Evolutionary conservation across 2,888 invertebrate species (phyloP), one percentile per base, ranked within the genome.

Genomic region (Coleophora flavipennella): DNA sequence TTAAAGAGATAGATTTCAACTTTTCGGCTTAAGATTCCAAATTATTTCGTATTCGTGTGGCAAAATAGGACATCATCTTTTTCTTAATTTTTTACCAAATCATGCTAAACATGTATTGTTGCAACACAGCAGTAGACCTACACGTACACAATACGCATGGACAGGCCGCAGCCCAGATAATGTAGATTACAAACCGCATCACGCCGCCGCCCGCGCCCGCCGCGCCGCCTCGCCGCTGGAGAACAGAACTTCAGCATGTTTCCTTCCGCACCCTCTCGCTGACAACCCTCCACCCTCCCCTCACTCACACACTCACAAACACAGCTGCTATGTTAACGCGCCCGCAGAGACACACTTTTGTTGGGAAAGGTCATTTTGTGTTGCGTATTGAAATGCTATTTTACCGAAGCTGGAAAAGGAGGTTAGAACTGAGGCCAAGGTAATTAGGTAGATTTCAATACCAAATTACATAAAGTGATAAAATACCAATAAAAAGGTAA

Each of bases 231-330:
- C 48, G 86, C 78, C 54, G 84, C 84, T 57, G 87, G 86, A 54
- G 87, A 87, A 59, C 88, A 88, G 63, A 88, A 87, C 84, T 88
- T 88, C 70, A 87, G 72, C 88, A 88, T 88, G 64, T 56, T 74
- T 67, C 68, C 69, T 65, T 68, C 65, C 70, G 56, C 49, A 51
- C 40, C 50, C 49, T 20, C 20, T 3, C 20, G 20, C 3, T 20
- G 20, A 20, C 20, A 20, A 53, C 55, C 50, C 55, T 43, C 52
- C 44, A 49, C 46, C 47, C 48, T 43, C 41, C 53, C 51, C 47
- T 50, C 45, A 33, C 42, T 27, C 39, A 36, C 44, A 49, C 45
- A 52, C 53, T 55, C 56, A 54, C 53, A 54, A 20, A 20, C 55
- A 46, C 53, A 44, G 46, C 20, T 11, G 12, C 9, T 11, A 51